Evolutionary conservation across 2,113 vertebrate species (phyloP).

Genomic region (Bungarus multicinctus): DNA sequence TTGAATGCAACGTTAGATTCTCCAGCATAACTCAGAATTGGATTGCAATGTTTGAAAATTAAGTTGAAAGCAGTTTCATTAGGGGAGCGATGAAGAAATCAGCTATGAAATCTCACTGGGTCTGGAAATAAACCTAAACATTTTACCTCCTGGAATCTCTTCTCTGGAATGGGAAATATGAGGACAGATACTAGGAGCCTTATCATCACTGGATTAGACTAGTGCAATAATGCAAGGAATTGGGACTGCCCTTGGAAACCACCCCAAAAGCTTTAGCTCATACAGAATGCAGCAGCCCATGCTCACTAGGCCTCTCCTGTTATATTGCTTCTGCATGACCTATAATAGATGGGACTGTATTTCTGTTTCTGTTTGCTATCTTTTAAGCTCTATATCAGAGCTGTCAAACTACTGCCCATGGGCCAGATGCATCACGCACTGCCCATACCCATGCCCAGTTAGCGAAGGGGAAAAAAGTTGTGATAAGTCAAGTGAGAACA

Average conservation of each 20-base stretch:
- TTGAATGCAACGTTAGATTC: not conserved
- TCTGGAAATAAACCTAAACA: constrained; percentile 27
- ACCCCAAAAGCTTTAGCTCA: not conserved
- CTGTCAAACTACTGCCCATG: too few species aligned
- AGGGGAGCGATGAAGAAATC: constrained; percentile 15
- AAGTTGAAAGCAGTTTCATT: not conserved
- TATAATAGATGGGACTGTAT: not conserved
- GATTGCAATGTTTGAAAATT: constrained; percentile 1
- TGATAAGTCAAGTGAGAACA: too few species aligned
- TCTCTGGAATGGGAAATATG: not conserved
- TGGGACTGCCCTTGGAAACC: not conserved
- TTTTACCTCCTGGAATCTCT: constrained; percentile 14
- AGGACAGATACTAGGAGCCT: not conserved
- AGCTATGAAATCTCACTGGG: constrained; percentile 16
- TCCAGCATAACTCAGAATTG: not conserved
- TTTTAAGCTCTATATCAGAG: not conserved
- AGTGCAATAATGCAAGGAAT: not conserved
- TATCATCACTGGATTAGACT: not conserved
- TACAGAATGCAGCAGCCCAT: not conserved
- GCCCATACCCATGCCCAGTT: too few species aligned
- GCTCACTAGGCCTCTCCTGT: not conserved
- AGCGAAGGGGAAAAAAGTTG: too few species aligned
- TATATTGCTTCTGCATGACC: not conserved
- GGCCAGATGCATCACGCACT: too few species aligned
- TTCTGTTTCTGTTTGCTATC: not conserved